A percentile compares a stretch with the other conserved stretches of the same genome.
phyloP scores from a whole-genome alignment of 2,888 invertebrate species.

The Epinotia nisella region DNA sequence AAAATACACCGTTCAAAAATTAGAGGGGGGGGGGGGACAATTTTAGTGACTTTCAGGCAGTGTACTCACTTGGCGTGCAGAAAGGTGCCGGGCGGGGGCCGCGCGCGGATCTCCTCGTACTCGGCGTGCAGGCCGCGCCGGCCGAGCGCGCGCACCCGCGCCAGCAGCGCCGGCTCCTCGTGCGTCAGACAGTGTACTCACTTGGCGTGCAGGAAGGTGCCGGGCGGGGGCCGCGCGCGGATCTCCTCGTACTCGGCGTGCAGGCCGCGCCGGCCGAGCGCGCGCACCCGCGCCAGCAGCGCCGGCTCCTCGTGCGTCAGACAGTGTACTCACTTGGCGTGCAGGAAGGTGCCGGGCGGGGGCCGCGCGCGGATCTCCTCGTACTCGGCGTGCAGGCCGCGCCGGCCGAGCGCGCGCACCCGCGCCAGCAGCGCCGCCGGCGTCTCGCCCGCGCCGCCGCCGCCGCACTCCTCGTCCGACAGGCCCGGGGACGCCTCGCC shows the following conservation, averaged over 20 bases:
- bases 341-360: conserved; percentile 94
- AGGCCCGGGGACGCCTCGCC: conserved; percentile 90
- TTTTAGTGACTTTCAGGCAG: too few relatives aligned
- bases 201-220: conserved; percentile 95
- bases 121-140: conserved; percentile 93
- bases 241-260: conserved; percentile 95
- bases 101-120: conserved; percentile 93
- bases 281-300: conserved; percentile 90
- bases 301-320: conserved; percentile 96
- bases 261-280: conserved; percentile 92
- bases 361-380: conserved; percentile 93
- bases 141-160: conserved; percentile 90
- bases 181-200: conserved; percentile 90
- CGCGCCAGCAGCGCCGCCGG: conserved; percentile 91
- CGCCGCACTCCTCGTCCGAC: conserved; percentile 95
- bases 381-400: conserved; percentile 94
- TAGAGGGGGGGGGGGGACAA: too few relatives aligned
- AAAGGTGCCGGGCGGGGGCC: conserved; percentile 95
- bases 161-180: conserved; percentile 93
- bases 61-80: conserved; percentile 90
- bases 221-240: conserved; percentile 91
- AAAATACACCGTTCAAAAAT: too few relatives aligned
- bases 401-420: conserved; percentile 90
- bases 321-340: conserved; percentile 89
- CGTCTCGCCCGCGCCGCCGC: conserved; percentile 87